These are phyloP conservation scores for Pollicipes pollicipes DNA, from an alignment of 1,140 invertebrate genomes.

Conservation along the genomic window DNA sequence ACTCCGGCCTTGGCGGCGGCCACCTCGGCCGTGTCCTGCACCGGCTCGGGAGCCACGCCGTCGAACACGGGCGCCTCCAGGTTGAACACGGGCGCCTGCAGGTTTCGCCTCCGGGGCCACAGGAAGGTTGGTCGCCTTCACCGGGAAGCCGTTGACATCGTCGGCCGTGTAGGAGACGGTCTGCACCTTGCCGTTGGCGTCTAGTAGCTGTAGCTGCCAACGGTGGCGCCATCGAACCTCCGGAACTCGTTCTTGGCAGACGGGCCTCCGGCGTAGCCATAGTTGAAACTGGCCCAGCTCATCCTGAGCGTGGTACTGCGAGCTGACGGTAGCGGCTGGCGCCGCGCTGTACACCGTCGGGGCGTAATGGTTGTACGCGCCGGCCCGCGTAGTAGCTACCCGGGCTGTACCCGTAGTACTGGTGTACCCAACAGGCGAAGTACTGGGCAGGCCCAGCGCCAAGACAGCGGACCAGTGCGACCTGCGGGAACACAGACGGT, in stretches of 20 bases:
- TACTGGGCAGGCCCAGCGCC: background rate
- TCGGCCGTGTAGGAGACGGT: constrained; percentile 19
- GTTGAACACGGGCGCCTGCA: background rate
- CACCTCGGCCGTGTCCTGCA: constrained; percentile 13
- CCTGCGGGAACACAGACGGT: background rate
- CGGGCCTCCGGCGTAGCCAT: constrained; percentile 34
- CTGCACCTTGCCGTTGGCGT: constrained; percentile 19
- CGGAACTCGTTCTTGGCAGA: constrained; percentile 18
- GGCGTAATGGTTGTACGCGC: background rate
- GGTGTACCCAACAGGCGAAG: background rate
- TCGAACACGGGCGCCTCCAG: constrained; percentile 20
- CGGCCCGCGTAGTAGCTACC: constrained; percentile 4
- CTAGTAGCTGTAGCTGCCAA: constrained; percentile 19
- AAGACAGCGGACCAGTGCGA: background rate
- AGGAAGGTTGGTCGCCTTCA: constrained; percentile 16
- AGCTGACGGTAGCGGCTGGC: constrained; percentile 4
- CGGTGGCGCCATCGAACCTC: constrained; percentile 16
- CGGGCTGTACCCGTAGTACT: background rate
- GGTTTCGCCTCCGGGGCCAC: constrained; percentile 3
- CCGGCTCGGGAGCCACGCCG: constrained; percentile 8
- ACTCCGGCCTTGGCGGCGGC: constrained; percentile 14
- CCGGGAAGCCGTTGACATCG: constrained; percentile 14
- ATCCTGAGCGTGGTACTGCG: constrained; percentile 19
- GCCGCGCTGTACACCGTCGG: constrained; percentile 5
- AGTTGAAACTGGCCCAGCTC: constrained; percentile 31